Conservation (phyloP, 2,888 invertebrate species). For the Leptura quadrifasciata region DNA sequence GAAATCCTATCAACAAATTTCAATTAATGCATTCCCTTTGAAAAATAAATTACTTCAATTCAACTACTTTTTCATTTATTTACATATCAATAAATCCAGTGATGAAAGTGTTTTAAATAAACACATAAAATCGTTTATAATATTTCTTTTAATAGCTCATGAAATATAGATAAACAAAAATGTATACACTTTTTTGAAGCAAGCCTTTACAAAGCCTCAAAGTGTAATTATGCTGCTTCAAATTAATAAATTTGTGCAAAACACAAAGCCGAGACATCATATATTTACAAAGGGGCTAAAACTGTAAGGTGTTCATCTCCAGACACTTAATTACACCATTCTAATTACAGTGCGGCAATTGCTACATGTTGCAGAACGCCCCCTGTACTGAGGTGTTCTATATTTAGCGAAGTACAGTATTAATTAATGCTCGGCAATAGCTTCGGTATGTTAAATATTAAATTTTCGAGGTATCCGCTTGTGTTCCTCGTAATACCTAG, state of each 20-base stretch:
- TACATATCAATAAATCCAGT: neutral
- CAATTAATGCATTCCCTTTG: no score
- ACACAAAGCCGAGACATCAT: neutral
- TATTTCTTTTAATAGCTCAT: neutral
- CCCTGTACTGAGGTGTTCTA: neutral
- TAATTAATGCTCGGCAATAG: neutral
- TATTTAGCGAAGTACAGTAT: conserved; percentile 3
- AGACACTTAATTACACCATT: neutral
- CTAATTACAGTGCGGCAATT: neutral
- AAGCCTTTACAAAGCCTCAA: no score
- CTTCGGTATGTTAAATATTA: neutral
- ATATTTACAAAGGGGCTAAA: neutral
- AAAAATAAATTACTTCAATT: no score
- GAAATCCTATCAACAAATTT: no score
- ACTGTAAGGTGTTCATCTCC: neutral
- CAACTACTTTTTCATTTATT: neutral
- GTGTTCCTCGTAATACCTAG: neutral
- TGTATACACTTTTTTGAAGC: no score
- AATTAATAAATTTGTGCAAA: neutral
- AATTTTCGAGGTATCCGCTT: neutral
- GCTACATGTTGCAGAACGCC: neutral
- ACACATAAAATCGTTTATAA: neutral
- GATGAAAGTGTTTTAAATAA: neutral
- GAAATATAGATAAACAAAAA: neutral
- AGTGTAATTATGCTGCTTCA: no score